Evolutionary conservation across 30 jellyfish, hydroid and myxozoan genomes (phyloP).

Genomic region (Turritopsis rubra): DNA sequence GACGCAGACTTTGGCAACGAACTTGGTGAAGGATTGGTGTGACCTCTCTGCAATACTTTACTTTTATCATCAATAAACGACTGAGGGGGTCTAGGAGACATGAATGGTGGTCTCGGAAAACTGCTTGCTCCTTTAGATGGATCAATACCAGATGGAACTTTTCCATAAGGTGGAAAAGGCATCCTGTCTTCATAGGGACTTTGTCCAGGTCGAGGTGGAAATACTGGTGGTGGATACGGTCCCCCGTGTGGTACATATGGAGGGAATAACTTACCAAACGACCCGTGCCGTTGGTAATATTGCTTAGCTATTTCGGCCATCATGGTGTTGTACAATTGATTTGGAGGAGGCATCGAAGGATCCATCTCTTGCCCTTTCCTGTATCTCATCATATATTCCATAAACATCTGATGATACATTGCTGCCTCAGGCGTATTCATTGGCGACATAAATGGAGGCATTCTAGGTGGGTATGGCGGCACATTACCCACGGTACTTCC

Average conservation of each 20-base stretch:
- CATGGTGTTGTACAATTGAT: constrained; percentile 22
- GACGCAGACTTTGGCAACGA: constrained; percentile 37
- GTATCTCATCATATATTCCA: constrained; percentile 35
- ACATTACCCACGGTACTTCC: constrained; percentile 30
- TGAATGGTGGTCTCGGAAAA: background rate
- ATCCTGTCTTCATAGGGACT: constrained; percentile 28
- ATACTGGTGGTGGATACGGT: constrained; percentile 3
- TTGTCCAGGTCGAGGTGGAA: constrained; percentile 26
- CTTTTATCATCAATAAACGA: constrained; percentile 3
- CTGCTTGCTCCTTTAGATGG: background rate
- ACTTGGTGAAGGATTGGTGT: background rate
- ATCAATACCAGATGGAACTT: background rate
- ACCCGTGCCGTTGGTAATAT: constrained; percentile 51
- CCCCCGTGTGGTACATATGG: constrained; percentile 5
- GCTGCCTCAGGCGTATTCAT: constrained; percentile 32
- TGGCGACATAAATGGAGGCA: constrained; percentile 12
- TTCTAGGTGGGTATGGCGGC: constrained; percentile 26
- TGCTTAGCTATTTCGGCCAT: constrained; percentile 86
- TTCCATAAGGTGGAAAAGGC: constrained; percentile 5
- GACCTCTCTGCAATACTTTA: background rate
- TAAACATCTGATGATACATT: constrained; percentile 35
- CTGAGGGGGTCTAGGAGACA: background rate
- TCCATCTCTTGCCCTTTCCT: constrained; percentile 32
- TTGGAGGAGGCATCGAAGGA: constrained; percentile 29
- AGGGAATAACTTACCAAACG: constrained; percentile 11